These are phyloP conservation scores for Eira barbara DNA, from an alignment of 2,113 vertebrate genomes.

Conservation along the genomic window DNA sequence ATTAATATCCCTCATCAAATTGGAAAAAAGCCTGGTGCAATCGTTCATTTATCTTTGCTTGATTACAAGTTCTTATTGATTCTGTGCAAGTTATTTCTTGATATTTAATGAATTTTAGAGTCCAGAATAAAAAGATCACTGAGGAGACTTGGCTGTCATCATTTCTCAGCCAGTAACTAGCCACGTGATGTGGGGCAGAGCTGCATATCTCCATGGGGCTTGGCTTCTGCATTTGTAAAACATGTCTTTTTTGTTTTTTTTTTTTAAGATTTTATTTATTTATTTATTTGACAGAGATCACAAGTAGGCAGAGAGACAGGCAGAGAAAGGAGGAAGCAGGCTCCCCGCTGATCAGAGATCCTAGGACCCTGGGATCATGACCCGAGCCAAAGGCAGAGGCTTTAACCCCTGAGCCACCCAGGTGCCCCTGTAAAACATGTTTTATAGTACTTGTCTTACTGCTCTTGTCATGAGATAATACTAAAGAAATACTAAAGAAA, in stretches of 20 bases:
- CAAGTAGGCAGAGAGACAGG: too few relatives aligned
- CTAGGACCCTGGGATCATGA: too few relatives aligned
- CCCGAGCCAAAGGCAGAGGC: too few relatives aligned
- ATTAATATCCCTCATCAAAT: constrained; percentile 16
- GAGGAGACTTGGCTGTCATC: neutral
- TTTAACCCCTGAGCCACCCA: too few relatives aligned
- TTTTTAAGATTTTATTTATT: too few relatives aligned
- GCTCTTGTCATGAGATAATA: neutral
- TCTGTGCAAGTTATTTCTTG: neutral
- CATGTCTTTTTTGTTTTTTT: too few relatives aligned
- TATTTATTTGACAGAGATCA: too few relatives aligned
- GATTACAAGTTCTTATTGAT: constrained; percentile 7
- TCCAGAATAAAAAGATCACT: neutral
- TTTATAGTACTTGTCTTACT: neutral
- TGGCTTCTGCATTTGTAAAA: neutral
- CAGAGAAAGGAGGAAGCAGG: too few relatives aligned
- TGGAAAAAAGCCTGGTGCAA: neutral
- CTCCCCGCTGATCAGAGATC: too few relatives aligned
- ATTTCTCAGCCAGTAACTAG: neutral
- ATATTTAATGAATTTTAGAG: neutral
- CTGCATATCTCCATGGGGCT: neutral
- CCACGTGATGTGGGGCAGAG: neutral
- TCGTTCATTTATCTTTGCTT: neutral
- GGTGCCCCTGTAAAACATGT: neutral
- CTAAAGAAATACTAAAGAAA: neutral